Conservation (phyloP, 1,140 invertebrate genomes). For the Homalodisca vitripennis region DNA sequence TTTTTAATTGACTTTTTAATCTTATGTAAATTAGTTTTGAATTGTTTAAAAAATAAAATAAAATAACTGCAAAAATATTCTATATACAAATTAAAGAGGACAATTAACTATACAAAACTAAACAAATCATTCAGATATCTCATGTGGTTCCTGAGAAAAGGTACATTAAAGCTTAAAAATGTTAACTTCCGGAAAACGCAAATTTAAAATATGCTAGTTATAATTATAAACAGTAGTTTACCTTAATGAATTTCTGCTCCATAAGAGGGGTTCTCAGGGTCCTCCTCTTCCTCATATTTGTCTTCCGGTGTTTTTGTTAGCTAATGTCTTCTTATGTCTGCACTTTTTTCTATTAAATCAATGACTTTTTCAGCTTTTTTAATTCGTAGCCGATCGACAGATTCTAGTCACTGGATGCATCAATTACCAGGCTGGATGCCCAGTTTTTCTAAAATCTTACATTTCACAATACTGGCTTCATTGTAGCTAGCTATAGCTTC, state of each 20-base stretch:
- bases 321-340: neutral
- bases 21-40: no score
- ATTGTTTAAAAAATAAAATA: no score
- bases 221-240: no score
- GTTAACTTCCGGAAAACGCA: no score
- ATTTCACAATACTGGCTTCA: constrained; percentile 11
- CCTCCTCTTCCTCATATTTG: neutral
- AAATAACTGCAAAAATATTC: no score
- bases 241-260: neutral
- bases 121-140: no score
- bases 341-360: neutral
- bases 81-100: no score
- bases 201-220: no score
- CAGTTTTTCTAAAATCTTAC: neutral
- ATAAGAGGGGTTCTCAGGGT: neutral
- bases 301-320: neutral
- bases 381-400: neutral
- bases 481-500: constrained; percentile 24
- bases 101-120: no score
- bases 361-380: neutral
- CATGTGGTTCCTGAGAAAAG: no score
- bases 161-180: no score
- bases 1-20: no score
- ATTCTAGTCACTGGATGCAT: neutral
- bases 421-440: constrained; percentile 1